phyloP scores from a whole-genome alignment of 2,797 vertebrate genomes.

The Paguma larvata region DNA sequence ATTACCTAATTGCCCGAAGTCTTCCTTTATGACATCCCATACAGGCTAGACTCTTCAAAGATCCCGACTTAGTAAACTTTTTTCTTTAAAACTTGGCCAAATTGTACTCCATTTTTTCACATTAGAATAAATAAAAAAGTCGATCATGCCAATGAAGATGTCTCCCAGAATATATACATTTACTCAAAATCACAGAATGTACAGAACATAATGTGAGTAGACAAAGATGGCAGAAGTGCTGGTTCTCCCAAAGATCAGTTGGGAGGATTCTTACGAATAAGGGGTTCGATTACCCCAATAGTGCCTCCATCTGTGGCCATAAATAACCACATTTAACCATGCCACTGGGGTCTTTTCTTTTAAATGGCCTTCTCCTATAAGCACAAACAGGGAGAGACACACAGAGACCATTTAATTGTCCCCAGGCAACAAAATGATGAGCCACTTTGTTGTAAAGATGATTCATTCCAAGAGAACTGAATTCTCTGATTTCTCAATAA shows the following conservation, averaged over 20 bases:
- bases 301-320: background rate
- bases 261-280: background rate
- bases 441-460: background rate
- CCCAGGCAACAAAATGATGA: background rate
- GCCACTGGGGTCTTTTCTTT: background rate
- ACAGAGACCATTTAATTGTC: background rate
- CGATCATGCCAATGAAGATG: background rate
- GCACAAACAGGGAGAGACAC: background rate
- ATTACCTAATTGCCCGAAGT: background rate
- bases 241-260: background rate
- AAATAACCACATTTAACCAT: background rate
- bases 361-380: background rate
- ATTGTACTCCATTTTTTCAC: background rate
- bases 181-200: background rate
- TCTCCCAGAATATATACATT: background rate
- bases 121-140: background rate
- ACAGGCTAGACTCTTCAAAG: background rate
- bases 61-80: background rate
- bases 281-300: background rate
- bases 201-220: background rate
- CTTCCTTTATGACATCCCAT: background rate
- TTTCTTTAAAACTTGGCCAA: background rate
- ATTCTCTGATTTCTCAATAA: background rate
- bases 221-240: background rate
- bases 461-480: background rate